phyloP scores from a whole-genome alignment of 2,888 invertebrate species.

The Drosophila helvetica region DNA sequence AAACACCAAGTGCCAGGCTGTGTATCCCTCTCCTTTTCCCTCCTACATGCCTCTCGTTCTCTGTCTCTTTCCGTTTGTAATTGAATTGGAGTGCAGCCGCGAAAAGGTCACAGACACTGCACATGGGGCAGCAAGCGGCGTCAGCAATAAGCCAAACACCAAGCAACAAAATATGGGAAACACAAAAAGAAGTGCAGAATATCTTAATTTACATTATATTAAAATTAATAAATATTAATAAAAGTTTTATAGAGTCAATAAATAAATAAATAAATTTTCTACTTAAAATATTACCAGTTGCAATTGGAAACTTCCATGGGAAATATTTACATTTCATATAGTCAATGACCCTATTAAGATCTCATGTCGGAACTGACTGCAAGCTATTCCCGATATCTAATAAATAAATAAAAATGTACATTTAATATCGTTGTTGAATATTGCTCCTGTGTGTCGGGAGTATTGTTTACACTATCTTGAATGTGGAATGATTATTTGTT shows the following conservation, averaged over 20 bases:
- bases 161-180: constrained; percentile 19
- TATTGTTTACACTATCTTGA: too few species aligned
- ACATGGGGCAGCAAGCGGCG: constrained; percentile 27
- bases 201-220: too few species aligned
- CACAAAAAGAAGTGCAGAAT: not conserved
- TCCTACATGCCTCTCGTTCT: constrained; percentile 7
- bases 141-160: constrained; percentile 47
- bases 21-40: constrained; percentile 9
- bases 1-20: constrained; percentile 12
- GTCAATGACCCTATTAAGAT: too few species aligned
- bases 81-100: constrained; percentile 66
- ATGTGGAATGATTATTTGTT: not conserved
- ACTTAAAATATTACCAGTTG: not conserved
- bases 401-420: too few species aligned
- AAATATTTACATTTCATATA: not conserved
- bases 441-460: not conserved
- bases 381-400: too few species aligned
- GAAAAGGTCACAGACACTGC: constrained; percentile 70
- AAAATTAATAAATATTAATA: too few species aligned
- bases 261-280: too few species aligned
- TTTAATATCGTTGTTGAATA: not conserved
- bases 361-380: too few species aligned
- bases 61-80: constrained; percentile 38
- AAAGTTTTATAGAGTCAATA: too few species aligned
- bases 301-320: not conserved